These are phyloP conservation scores for Oligia fasciuncula DNA, from an alignment of 2,888 invertebrate species.

Conservation along the genomic window DNA sequence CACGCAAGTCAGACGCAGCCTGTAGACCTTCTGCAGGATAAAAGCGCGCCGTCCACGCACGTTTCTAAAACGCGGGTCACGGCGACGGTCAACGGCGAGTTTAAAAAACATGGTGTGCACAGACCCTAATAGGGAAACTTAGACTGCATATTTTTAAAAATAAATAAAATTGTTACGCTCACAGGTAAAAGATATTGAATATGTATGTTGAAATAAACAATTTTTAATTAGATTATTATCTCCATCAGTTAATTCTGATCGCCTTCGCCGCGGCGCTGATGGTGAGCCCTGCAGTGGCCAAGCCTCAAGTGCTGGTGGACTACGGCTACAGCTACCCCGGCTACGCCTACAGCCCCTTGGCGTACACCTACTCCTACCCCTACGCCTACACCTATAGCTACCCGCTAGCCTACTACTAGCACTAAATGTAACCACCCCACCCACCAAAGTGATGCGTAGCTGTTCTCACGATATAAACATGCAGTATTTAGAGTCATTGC, in stretches of 20 bases:
- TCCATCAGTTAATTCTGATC: slow-evolving; percentile 76
- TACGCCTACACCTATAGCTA: slow-evolving; percentile 82
- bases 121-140: too few relatives aligned
- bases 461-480: slow-evolving; percentile 12
- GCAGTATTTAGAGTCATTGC: slow-evolving; percentile 33
- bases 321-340: slow-evolving; percentile 82
- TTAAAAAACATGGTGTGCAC: too few relatives aligned
- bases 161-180: too few relatives aligned
- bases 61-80: too few relatives aligned
- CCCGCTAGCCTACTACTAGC: slow-evolving; percentile 80
- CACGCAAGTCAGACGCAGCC: too few relatives aligned
- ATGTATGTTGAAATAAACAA: not conserved
- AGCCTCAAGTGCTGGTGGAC: slow-evolving; percentile 85
- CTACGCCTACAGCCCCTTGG: slow-evolving; percentile 82
- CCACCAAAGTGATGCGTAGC: slow-evolving; percentile 34
- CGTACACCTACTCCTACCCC: slow-evolving; percentile 85
- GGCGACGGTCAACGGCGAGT: too few relatives aligned
- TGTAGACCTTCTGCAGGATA: too few relatives aligned
- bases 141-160: too few relatives aligned
- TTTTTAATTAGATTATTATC: not conserved
- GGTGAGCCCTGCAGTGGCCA: slow-evolving; percentile 77
- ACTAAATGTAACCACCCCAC: not conserved
- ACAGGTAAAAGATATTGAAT: not conserved
- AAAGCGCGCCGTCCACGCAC: too few relatives aligned
- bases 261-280: slow-evolving; percentile 75